Conservation (phyloP, 2,113 vertebrate genomes). For the Ctenodactylus gundi region DNA sequence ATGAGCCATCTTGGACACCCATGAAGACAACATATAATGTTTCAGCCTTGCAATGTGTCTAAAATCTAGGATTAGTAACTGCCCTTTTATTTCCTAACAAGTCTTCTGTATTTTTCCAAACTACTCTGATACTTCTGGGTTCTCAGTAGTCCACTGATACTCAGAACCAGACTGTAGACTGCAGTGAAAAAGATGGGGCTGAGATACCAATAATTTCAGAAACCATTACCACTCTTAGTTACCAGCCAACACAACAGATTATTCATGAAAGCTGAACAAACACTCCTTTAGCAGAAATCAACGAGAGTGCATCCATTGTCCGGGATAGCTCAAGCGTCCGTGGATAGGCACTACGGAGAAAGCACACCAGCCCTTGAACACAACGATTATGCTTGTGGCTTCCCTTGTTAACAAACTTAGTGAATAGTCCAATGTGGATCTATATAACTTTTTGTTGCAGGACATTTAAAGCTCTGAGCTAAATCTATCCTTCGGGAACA, state of each 20-base stretch:
- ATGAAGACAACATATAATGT: neutral
- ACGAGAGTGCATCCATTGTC: neutral
- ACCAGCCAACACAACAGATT: constrained; percentile 32
- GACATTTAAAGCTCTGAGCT: neutral
- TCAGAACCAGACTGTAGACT: neutral
- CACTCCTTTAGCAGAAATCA: constrained; percentile 21
- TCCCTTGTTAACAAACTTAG: constrained; percentile 14
- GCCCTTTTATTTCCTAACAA: neutral
- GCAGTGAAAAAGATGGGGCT: neutral
- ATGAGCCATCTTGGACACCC: too few species aligned
- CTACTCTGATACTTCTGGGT: neutral
- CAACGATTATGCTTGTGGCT: neutral
- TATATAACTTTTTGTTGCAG: constrained; percentile 29
- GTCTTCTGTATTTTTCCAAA: neutral
- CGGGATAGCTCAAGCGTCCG: neutral
- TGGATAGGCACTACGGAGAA: constrained; percentile 30
- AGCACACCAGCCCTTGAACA: constrained; percentile 35
- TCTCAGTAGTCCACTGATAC: neutral
- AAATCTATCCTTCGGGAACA: constrained; percentile 45
- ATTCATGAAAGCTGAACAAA: constrained; percentile 45
- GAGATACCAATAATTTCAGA: constrained; percentile 26
- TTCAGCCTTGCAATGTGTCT: neutral
- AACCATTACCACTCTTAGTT: constrained; percentile 37
- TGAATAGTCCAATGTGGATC: constrained; percentile 4
- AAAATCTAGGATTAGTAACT: neutral